Base-by-base conservation (phyloP, 64 coral and sea anemone genomes). In the Actinia tenebrosa region DNA sequence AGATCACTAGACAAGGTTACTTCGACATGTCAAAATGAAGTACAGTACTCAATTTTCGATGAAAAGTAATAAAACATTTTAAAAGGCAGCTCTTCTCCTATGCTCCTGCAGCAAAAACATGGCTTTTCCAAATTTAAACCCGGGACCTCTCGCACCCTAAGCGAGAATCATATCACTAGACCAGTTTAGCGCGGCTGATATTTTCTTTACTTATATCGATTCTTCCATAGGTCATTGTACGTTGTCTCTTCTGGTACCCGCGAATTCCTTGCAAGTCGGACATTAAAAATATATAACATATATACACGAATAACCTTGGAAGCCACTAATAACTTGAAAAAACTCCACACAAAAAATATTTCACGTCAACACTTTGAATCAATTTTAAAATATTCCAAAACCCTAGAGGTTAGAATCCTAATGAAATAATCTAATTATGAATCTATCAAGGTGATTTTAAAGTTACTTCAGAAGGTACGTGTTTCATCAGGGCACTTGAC, bases 81-180 rank as follows among this genome's bases (percentile, higher is more conserved):
- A n/a, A 22, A 22, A 66, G 9, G n/a, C n/a, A n/a, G 4, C 23
- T 66, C 4, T 37, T 66, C 13, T 66, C 4, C n/a, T 5, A 6
- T 66, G 3, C 2, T 0, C 5, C 7, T 20, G 77, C 14, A 79
- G 30, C 30, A 0, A 79, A 11, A 13, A 37, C 4, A 47, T 42
- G 77, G 77, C 77, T 19, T 47, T 42, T 79, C 77, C 77, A 79
- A 79, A n/a, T n/a, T 46, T 79, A 37, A 79, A 79, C 77, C 77
- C 77, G 77, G 77, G 77, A 79, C 77, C 77, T 79, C 43, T 79
- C 43, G 77, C 77, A 79, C 43, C 77, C 77, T 79, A 79, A 79
- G 77, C 77, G 77, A 79, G 77, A 79, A 79, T 79, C 77, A 79
- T 79, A 79, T 37, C 77, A 79, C 77, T 79, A 79, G 77, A 79